Evolutionary conservation across 2,888 invertebrate species (phyloP).

Genomic region (Hedya salicella): DNA sequence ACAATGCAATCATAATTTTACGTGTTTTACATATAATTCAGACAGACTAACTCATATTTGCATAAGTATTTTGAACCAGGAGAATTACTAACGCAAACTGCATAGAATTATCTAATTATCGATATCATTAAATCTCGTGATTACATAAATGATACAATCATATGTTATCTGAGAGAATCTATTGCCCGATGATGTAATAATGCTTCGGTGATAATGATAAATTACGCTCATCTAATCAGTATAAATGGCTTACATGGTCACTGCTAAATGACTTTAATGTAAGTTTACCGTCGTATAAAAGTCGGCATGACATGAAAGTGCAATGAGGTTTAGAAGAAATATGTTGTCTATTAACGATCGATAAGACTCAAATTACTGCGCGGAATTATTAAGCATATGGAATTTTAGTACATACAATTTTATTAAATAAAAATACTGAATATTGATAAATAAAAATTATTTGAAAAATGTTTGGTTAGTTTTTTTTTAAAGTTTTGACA

Average conservation of each 20-base stretch:
- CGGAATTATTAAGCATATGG: too few species aligned
- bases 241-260: conserved; percentile 3
- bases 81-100: too few species aligned
- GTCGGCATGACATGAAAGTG: conserved; percentile 5
- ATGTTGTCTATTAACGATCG: neutral
- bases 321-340: neutral
- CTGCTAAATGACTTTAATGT: neutral
- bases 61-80: too few species aligned
- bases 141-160: conserved; percentile 8
- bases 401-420: too few species aligned
- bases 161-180: conserved; percentile 13
- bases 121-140: conserved; percentile 8
- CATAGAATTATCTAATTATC: too few species aligned
- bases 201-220: neutral
- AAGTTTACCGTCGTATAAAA: neutral
- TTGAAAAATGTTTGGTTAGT: too few species aligned
- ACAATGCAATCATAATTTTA: too few species aligned
- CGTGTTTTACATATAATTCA: too few species aligned
- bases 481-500: too few species aligned
- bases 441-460: too few species aligned
- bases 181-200: conserved; percentile 23
- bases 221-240: conserved; percentile 15
- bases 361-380: neutral
- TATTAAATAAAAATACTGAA: too few species aligned
- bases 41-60: too few species aligned